Percentiles rank a stretch among this genome's conserved stretches.
These are phyloP conservation scores for Iguana delicatissima DNA, from an alignment of 2,797 vertebrate genomes.

Conservation along the genomic window DNA sequence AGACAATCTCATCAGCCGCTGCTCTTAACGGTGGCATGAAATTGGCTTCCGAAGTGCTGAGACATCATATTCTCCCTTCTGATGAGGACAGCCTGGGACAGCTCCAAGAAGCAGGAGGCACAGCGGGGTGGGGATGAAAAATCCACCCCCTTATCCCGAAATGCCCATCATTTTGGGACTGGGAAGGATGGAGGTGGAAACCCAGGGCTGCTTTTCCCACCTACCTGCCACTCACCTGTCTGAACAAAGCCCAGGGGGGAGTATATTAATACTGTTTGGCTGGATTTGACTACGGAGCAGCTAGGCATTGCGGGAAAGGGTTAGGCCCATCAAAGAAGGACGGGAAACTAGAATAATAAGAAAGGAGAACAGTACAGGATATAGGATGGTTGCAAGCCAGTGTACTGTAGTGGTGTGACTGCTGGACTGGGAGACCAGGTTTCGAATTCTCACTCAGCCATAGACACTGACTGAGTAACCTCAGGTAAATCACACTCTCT, in stretches of 20 bases:
- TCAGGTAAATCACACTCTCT: no score
- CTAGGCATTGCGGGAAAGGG: no score
- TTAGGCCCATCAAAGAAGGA: no score
- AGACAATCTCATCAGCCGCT: slow-evolving; percentile 41
- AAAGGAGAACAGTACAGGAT: no score
- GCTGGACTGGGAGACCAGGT: no score
- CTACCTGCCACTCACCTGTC: slow-evolving; percentile 52
- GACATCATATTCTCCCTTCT: slow-evolving; percentile 56
- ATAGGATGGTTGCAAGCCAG: no score
- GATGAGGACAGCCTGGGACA: slow-evolving; percentile 62
- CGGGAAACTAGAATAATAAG: no score
- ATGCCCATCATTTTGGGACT: background rate
- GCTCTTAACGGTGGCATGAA: slow-evolving; percentile 60
- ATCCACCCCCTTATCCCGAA: background rate
- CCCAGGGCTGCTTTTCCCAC: background rate
- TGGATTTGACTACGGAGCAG: no score
- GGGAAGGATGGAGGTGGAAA: background rate
- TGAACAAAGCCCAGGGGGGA: slow-evolving; percentile 36
- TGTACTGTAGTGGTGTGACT: no score
- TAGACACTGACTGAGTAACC: no score
- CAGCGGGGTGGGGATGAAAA: background rate
- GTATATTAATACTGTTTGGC: no score
- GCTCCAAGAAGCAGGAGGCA: slow-evolving; percentile 59
- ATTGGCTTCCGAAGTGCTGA: slow-evolving; percentile 68
- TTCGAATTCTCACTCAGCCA: no score